Evolutionary conservation across 1,140 invertebrate genomes (phyloP).

Genomic region (Drosophila trapezifrons): DNA sequence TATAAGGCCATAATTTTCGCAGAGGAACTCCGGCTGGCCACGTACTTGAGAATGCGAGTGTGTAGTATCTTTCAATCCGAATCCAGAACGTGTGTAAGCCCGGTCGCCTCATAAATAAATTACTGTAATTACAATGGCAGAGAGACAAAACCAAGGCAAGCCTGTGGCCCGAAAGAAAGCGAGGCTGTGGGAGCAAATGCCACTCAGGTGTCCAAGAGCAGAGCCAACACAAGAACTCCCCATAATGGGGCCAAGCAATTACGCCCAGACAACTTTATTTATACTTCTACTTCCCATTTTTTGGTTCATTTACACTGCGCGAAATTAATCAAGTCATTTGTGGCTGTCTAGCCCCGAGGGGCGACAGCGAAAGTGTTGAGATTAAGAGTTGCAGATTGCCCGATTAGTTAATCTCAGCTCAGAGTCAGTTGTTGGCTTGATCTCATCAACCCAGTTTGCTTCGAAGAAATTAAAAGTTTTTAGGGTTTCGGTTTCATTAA

Average conservation of each 20-base stretch:
- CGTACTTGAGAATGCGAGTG: conserved; percentile 28
- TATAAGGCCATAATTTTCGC: conserved; percentile 48
- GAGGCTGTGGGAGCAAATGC: conserved; percentile 77
- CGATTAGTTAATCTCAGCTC: conserved; percentile 60
- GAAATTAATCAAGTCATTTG: conserved; percentile 73
- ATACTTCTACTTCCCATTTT: conserved; percentile 8
- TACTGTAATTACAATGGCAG: conserved; percentile 64
- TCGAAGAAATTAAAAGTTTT: conserved; percentile 61
- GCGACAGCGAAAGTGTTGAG: conserved; percentile 54
- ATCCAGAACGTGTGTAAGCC: conserved; percentile 65
- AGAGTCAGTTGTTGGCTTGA: conserved; percentile 22
- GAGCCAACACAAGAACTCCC: conserved; percentile 52
- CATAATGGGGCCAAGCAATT: conserved; percentile 72
- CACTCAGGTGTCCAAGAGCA: conserved; percentile 53
- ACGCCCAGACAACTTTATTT: conserved; percentile 72
- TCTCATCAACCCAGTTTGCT: conserved; percentile 40
- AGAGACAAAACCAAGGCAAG: conserved; percentile 37
- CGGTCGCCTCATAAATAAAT: conserved; percentile 65
- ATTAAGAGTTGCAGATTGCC: conserved; percentile 44
- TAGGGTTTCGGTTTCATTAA: conserved; percentile 63
- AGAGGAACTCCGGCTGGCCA: conserved; percentile 36
- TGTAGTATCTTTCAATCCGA: conserved; percentile 14
- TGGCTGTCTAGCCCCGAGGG: not conserved
- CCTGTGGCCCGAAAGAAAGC: conserved; percentile 57
- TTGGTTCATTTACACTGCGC: conserved; percentile 54